Evolutionary conservation across 2,888 invertebrate genomes (phyloP).

Genomic region (Diplolepis rosae): DNA sequence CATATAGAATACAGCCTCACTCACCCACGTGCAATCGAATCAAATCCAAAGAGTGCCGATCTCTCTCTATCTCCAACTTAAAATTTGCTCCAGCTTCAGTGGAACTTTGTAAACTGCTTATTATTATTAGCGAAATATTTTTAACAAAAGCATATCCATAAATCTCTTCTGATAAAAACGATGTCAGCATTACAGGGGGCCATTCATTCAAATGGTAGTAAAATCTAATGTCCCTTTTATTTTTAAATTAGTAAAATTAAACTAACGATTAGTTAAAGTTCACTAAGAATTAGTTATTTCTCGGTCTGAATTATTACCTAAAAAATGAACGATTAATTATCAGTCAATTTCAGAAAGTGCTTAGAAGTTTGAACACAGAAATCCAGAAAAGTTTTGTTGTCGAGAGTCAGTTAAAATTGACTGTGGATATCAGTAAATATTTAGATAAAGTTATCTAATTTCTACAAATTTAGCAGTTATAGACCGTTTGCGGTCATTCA

Average conservation of each 20-base stretch:
- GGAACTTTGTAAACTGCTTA: not conserved
- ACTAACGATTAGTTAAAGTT: no score
- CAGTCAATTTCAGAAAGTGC: no score
- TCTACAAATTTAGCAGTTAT: no score
- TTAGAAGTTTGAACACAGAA: no score
- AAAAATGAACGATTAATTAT: not conserved
- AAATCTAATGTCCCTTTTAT: not conserved
- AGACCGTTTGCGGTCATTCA: no score
- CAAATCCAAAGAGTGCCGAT: conserved; percentile 30
- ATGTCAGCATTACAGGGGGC: not conserved
- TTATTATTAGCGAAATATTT: not conserved
- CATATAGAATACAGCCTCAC: conserved; percentile 36
- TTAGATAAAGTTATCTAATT: no score
- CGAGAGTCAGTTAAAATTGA: no score
- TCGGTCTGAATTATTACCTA: not conserved
- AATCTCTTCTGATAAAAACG: not conserved
- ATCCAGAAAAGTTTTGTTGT: no score
- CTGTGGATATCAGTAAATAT: no score
- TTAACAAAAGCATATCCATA: not conserved
- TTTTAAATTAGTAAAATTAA: no score
- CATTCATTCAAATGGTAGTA: not conserved
- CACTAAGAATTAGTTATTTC: not conserved
- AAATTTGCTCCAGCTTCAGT: not conserved
- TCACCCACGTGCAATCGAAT: conserved; percentile 45
- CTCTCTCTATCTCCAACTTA: not conserved